Base-by-base conservation (phyloP, 2,888 invertebrate species). In the Tridacna gigas region DNA sequence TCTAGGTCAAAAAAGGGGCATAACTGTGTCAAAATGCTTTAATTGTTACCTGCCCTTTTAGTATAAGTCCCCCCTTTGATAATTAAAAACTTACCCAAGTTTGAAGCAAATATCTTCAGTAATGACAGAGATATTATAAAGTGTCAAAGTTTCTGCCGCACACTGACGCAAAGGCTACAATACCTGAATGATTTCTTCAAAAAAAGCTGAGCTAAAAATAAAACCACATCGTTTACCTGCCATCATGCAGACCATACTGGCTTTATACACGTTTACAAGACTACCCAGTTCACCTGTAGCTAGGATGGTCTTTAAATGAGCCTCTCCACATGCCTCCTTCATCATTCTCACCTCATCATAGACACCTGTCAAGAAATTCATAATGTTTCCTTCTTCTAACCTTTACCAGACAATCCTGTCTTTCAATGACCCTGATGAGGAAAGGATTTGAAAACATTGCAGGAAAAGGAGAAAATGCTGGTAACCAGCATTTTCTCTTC, bases 201-300 rank as follows among this genome's bases (percentile, higher is more conserved):
- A n/a, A n/a, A n/a, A n/a, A n/a, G n/a, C n/a, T n/a, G n/a, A n/a
- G 37, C 37, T 4, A 37, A 37, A 37, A 2, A 37, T 37, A 37
- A 37, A 37, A 7, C 7, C 37, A 2, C 37, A 4, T 37, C 7
- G 37, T 37, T 78, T 83, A 95, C 95, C 95, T 80, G 99, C 99
- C 96, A 97, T 96, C 98, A 99, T 99, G 28, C 97, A 66, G 74
- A 97, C 96, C 96, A 98, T 96, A 26, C 95, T 95, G 74, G 95
- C 95, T 88, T 97, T 97, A 94, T 98, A 98, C 2, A 99, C 97
- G 95, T 98, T 98, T 89, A 96, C 96, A 94, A 98, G 96, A 77
- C 96, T 96, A 15, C 97, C 97, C 60, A 99, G 96, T 95, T 99
- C 99, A 20, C 99, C 99, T 73, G 98, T 97, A 0, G 98, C 98